Evolutionary conservation across 2,113 vertebrate genomes (phyloP).

Genomic region (Elephas maximus): DNA sequence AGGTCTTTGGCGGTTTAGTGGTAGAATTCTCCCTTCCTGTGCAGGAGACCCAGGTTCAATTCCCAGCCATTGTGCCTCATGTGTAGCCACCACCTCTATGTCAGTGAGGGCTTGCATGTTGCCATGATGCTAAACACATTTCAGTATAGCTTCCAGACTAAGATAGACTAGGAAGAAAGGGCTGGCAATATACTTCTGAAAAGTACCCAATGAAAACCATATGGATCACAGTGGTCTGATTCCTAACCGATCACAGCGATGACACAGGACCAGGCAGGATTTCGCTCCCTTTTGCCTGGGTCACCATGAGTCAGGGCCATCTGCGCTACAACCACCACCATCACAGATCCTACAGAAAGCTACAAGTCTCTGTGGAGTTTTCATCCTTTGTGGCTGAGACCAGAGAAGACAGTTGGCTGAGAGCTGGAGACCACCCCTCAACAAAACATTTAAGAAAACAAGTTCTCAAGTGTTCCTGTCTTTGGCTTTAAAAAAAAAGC

Average conservation of each 20-base stretch:
- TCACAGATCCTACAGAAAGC: background rate
- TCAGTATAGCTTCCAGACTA: background rate
- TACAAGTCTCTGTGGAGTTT: background rate
- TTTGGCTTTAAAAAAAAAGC: conserved; percentile 40
- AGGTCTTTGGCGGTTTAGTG: background rate
- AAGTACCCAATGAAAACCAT: background rate
- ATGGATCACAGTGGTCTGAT: no score
- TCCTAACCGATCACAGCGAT: background rate
- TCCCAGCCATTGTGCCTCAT: background rate
- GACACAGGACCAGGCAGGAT: background rate
- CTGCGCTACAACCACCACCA: background rate
- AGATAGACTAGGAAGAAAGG: background rate
- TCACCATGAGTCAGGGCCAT: background rate
- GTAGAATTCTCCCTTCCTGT: background rate
- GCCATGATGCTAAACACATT: no score
- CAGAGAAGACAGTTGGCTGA: conserved; percentile 40
- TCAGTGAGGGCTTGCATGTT: no score
- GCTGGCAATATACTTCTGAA: background rate
- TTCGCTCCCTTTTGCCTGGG: background rate
- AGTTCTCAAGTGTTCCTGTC: conserved; percentile 61
- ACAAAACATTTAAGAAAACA: background rate
- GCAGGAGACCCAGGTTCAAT: conserved; percentile 13
- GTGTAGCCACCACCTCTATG: no score
- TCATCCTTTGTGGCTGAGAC: background rate
- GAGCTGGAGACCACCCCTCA: conserved; percentile 40